phyloP scores from a whole-genome alignment of 2,888 invertebrate genomes.

The Dichetophora obliterata region DNA sequence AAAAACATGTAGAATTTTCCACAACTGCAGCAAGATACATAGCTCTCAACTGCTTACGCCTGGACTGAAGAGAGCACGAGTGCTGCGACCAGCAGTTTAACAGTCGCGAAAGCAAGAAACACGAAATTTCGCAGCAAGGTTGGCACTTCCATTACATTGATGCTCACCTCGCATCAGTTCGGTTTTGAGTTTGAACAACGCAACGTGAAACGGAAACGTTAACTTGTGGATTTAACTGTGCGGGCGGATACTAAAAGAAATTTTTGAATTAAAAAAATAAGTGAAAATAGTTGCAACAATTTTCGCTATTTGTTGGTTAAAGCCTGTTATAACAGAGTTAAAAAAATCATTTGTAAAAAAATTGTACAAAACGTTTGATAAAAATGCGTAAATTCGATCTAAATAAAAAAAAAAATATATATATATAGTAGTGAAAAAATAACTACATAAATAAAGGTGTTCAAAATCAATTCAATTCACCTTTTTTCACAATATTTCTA shows the following conservation, averaged over 20 bases:
- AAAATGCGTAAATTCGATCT: not conserved
- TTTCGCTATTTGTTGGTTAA: not conserved
- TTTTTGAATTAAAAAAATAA: slow-evolving; percentile 16
- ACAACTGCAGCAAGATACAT: not conserved
- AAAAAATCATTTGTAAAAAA: not conserved
- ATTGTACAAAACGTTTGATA: not conserved
- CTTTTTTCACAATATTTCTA: not conserved
- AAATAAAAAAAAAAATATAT: not conserved
- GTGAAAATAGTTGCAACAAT: slow-evolving; percentile 15
- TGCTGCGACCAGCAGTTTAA: not conserved
- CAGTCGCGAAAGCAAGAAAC: not conserved
- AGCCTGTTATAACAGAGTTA: slow-evolving; percentile 5
- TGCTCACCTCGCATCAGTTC: slow-evolving; percentile 20
- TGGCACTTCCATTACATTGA: not conserved
- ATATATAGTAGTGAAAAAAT: not conserved
- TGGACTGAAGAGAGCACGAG: not conserved
- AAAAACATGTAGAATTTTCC: not conserved
- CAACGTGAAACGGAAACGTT: slow-evolving; percentile 14
- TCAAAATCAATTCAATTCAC: not conserved
- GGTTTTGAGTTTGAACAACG: slow-evolving; percentile 24
- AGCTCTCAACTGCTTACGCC: not conserved
- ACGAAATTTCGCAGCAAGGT: not conserved
- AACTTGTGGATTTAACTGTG: not conserved
- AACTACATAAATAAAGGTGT: not conserved
- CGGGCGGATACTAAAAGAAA: slow-evolving; percentile 26